Conservation (phyloP, 2,113 vertebrate species). For the Hippocampus abdominalis region DNA sequence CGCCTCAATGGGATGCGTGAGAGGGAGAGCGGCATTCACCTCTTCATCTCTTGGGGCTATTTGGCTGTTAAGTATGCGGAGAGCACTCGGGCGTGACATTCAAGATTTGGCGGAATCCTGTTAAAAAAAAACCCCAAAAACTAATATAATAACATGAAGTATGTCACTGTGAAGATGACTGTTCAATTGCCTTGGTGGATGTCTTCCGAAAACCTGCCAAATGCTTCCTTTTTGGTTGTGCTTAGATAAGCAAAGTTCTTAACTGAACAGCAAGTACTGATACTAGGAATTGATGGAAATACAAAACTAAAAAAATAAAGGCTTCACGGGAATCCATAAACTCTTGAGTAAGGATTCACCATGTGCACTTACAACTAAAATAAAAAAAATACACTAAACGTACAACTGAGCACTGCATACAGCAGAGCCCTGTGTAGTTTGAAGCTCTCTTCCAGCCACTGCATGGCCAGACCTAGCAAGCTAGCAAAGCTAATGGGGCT, state of each 20-base stretch:
- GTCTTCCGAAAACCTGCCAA: not conserved
- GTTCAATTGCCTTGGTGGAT: not conserved
- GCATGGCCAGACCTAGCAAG: too few relatives aligned
- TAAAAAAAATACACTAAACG: too few relatives aligned
- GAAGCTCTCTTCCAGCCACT: too few relatives aligned
- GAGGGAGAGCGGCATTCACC: slow-evolving; percentile 30
- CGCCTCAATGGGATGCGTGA: slow-evolving; percentile 38
- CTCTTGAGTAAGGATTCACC: too few relatives aligned
- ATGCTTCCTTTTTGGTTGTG: not conserved
- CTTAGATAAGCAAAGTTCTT: not conserved
- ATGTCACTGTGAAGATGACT: slow-evolving; percentile 28
- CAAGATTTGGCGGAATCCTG: slow-evolving; percentile 48
- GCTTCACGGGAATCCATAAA: too few relatives aligned
- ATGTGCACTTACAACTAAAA: too few relatives aligned
- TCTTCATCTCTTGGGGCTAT: slow-evolving; percentile 40
- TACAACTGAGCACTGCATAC: too few relatives aligned
- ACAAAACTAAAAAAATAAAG: too few relatives aligned
- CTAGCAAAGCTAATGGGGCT: too few relatives aligned
- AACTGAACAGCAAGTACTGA: not conserved
- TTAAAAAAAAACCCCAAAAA: not conserved
- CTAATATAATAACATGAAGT: not conserved
- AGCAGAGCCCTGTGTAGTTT: too few relatives aligned
- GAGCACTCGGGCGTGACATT: slow-evolving; percentile 50
- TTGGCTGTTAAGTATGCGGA: slow-evolving; percentile 43
- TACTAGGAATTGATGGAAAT: not conserved